Percentiles rank a stretch among this genome's conserved stretches.
Evolutionary conservation across 2,888 invertebrate species (phyloP).

Genomic region (Acronicta leporina): DNA sequence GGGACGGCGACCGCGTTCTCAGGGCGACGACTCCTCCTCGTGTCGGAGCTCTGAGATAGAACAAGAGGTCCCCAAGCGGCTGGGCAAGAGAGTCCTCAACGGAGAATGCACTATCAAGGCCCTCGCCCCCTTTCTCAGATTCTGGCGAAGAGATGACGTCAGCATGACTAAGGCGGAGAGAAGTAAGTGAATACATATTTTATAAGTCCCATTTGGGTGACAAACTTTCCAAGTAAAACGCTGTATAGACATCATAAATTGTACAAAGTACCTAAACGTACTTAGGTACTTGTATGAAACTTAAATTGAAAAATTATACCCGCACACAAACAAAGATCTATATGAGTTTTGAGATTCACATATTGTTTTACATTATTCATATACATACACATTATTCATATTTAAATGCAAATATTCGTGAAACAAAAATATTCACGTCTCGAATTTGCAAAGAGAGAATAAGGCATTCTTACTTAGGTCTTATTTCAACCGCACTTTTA

Average conservation of each 20-base stretch:
- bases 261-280: constrained; percentile 6
- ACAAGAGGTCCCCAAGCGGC: constrained; percentile 82
- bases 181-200: constrained; percentile 87
- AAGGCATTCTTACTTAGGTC: constrained; percentile 25
- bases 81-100: constrained; percentile 76
- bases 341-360: constrained; percentile 23
- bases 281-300: not conserved
- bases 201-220: not conserved
- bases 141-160: constrained; percentile 92
- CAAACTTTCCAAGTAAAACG: constrained; percentile 1
- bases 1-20: constrained; percentile 75
- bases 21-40: constrained; percentile 84
- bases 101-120: constrained; percentile 87
- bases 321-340: constrained; percentile 17
- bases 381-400: constrained; percentile 30
- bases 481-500: constrained; percentile 29
- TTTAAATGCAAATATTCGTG: constrained; percentile 18
- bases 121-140: constrained; percentile 90
- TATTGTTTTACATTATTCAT: constrained; percentile 30
- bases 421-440: constrained; percentile 21
- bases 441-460: constrained; percentile 32
- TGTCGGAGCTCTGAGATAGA: constrained; percentile 86
- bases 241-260: constrained; percentile 10
- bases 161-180: constrained; percentile 94
- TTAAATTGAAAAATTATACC: constrained; percentile 16